A percentile compares a stretch with the other conserved stretches of the same genome.
These are phyloP conservation scores for Nectonema munidae DNA, from an alignment of 2,888 invertebrate species.

Conservation along the genomic window DNA sequence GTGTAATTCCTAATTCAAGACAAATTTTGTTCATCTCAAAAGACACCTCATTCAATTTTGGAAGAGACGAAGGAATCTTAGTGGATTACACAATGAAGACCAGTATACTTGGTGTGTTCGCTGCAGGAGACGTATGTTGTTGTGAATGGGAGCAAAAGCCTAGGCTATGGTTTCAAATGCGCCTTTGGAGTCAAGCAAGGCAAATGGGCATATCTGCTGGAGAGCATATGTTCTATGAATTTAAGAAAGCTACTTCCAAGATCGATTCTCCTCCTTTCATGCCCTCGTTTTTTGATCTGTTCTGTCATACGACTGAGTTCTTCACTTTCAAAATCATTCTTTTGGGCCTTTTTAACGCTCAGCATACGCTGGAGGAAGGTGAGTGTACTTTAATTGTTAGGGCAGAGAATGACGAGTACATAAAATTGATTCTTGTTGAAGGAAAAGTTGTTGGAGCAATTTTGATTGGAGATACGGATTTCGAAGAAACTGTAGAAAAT, in stretches of 20 bases:
- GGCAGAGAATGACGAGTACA: slow-evolving; percentile 25
- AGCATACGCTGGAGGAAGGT: not conserved
- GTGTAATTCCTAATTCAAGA: slow-evolving; percentile 35
- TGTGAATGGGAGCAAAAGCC: slow-evolving; percentile 38
- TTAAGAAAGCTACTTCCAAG: slow-evolving; percentile 11
- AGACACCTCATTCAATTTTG: no score
- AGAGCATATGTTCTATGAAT: slow-evolving; percentile 37
- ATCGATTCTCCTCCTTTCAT: slow-evolving; percentile 18
- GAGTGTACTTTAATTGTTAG: slow-evolving; percentile 1
- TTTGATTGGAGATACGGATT: slow-evolving; percentile 70
- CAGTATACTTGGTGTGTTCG: slow-evolving; percentile 41
- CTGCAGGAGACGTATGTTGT: slow-evolving; percentile 70
- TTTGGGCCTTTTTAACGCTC: slow-evolving; percentile 56
- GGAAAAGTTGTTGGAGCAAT: slow-evolving; percentile 51
- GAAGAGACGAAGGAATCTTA: slow-evolving; percentile 43
- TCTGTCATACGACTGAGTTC: slow-evolving; percentile 70
- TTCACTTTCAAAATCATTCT: slow-evolving; percentile 65
- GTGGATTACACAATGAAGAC: slow-evolving; percentile 59
- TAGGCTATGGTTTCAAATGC: slow-evolving; percentile 57
- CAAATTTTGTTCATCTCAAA: no score
- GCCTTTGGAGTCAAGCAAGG: slow-evolving; percentile 82
- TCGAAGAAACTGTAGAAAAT: slow-evolving; percentile 93
- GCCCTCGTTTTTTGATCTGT: slow-evolving; percentile 86
- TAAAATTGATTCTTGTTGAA: slow-evolving; percentile 52
- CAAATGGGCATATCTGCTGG: slow-evolving; percentile 87